phyloP scores from a whole-genome alignment of 2,113 vertebrate genomes.

The Prunella fulvescens region DNA sequence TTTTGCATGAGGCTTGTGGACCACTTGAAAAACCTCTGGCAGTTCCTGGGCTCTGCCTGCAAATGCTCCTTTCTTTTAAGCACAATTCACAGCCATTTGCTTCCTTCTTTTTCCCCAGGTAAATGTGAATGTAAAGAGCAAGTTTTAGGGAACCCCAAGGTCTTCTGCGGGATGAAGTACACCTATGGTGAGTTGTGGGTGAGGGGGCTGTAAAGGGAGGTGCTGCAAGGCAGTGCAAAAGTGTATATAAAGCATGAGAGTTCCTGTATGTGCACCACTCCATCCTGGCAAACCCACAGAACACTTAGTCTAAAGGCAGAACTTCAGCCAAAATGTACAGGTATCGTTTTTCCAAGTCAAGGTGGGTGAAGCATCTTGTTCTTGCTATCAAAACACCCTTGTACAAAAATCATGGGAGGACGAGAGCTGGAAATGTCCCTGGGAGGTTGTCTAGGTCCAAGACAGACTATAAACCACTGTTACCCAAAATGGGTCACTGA shows the following conservation, averaged over 20 bases:
- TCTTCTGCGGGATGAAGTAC: conserved; percentile 93
- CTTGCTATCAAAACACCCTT: not conserved
- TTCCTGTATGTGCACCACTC: rapidly evolving
- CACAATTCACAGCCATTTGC: not conserved
- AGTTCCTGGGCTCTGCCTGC: not conserved
- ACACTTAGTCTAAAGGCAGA: not conserved
- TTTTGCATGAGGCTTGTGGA: not conserved
- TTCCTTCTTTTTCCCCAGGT: conserved; percentile 75
- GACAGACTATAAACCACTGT: not conserved
- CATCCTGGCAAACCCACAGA: not conserved
- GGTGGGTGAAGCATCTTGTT: not conserved
- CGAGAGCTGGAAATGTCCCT: not conserved
- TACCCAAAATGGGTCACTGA: not conserved
- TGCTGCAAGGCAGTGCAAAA: not conserved
- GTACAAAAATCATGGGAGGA: not conserved
- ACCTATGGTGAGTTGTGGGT: conserved; percentile 85
- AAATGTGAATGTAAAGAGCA: conserved; percentile 98
- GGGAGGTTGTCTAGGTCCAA: not conserved
- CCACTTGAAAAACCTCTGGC: not conserved
- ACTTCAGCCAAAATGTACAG: not conserved
- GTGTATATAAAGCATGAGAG: not conserved
- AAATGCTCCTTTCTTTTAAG: not conserved
- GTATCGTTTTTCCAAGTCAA: not conserved
- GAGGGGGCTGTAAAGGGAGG: not conserved
- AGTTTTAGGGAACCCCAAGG: conserved; percentile 84